Conservation (phyloP, 2,797 vertebrate species). For the Echiichthys vipera region DNA sequence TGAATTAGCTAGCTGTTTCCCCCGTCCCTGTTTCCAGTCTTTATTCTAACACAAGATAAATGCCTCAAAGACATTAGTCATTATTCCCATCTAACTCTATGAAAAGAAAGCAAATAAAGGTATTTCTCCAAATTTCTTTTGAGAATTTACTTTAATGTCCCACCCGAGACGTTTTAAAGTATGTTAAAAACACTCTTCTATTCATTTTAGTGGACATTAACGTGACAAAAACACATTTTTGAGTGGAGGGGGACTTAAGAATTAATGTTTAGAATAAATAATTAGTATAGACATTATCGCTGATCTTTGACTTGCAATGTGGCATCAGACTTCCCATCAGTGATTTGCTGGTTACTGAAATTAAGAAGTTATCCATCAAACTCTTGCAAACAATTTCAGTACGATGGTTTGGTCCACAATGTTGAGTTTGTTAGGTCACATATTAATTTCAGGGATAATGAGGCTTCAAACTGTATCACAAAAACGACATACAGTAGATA, state of each 20-base stretch:
- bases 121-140: too few relatives aligned
- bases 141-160: too few relatives aligned
- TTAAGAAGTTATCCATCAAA: too few relatives aligned
- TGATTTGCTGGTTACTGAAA: not conserved
- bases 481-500: not conserved
- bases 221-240: too few relatives aligned
- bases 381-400: not conserved
- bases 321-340: not conserved
- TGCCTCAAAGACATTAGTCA: not conserved
- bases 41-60: too few relatives aligned
- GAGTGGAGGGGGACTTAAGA: too few relatives aligned
- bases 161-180: too few relatives aligned
- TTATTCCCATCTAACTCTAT: not conserved
- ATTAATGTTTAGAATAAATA: not conserved
- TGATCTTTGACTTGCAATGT: not conserved
- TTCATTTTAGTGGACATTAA: too few relatives aligned
- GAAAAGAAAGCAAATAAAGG: not conserved
- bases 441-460: not conserved
- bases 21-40: not conserved
- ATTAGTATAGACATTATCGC: not conserved
- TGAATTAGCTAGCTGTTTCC: not conserved
- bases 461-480: not conserved
- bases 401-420: too few relatives aligned
- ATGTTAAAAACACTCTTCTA: too few relatives aligned
- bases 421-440: too few relatives aligned